Evolutionary conservation across 2,113 vertebrate genomes (phyloP), one percentile per base, ranked within the genome.

Genomic region (Lampris incognitus): DNA sequence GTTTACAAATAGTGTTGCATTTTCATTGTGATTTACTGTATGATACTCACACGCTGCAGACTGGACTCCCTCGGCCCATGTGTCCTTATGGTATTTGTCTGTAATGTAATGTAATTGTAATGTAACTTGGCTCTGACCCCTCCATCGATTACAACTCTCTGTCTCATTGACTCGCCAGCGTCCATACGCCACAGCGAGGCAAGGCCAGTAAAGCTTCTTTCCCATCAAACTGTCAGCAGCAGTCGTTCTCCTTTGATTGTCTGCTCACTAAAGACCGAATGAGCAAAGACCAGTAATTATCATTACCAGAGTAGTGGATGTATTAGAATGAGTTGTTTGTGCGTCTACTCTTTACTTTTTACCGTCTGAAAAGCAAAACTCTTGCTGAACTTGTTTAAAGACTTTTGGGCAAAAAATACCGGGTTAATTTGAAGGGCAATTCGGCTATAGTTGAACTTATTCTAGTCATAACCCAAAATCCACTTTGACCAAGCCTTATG

Each of bases 71-170:
- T 24, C 24, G 24, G 24, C 24, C 13, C 9, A 6, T 6, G 37
- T 37, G 6, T 46, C 7, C 44, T 5, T 46, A 5, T 46, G 44
- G 2, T 63, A 24, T 38, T 51, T 38, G n/a, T 13, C 63, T 78
- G 68, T 83, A 79, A 72, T 80, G 52, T 13, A 39, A 37, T 54
- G 66, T 60, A 63, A 10, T 60, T 42, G 6, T 39, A 9, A 41
- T 9, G 64, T 38, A 67, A 55, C 62, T 2, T 0, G 2, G 57
- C 41, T 46, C 48, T 66, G 69, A 50, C 74, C 71, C 36, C 24
- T 24, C 44, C 57, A 13, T 64, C 69, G 61, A 82, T 79, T 62
- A 80, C 78, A 69, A 60, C 56, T 67, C 52, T 85, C 52, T 64
- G 63, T 72, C 66, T 56, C 7, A 57, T 11, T 69, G 49, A 24